Evolutionary conservation across 2,888 invertebrate genomes (phyloP).

Genomic region (Crepidodera aurea): DNA sequence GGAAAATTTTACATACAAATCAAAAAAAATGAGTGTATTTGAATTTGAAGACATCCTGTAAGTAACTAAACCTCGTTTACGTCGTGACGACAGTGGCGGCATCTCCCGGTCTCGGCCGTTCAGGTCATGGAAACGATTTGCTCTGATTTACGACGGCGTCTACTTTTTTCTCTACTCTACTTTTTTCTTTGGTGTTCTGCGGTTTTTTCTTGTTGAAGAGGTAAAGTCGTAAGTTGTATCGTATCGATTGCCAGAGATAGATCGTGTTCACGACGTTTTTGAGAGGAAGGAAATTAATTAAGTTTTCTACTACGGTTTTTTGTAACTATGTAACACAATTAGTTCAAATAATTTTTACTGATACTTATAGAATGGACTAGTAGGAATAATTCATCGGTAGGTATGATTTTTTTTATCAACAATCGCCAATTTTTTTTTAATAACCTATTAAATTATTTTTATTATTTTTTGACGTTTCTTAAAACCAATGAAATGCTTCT

Average conservation of each 20-base stretch:
- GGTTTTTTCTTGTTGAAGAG: conserved; percentile 8
- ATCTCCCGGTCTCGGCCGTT: conserved; percentile 40
- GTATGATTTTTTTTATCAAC: too few relatives aligned
- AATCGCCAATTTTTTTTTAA: too few relatives aligned
- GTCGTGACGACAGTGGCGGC: conserved; percentile 29
- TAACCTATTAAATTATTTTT: too few relatives aligned
- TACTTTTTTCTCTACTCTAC: background rate
- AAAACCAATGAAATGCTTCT: too few relatives aligned
- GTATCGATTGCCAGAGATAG: conserved; percentile 5
- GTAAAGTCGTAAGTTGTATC: conserved; percentile 16
- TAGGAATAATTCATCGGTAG: too few relatives aligned
- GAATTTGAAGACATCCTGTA: too few relatives aligned
- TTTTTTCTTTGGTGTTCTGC: background rate
- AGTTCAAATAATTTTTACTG: too few relatives aligned
- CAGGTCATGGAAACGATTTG: conserved; percentile 48
- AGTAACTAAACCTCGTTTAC: conserved; percentile 46
- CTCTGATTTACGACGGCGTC: conserved; percentile 33
- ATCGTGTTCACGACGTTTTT: conserved; percentile 12
- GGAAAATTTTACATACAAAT: too few relatives aligned
- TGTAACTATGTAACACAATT: too few relatives aligned
- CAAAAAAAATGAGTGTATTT: too few relatives aligned
- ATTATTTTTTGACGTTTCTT: too few relatives aligned
- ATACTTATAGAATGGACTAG: too few relatives aligned
- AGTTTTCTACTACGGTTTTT: background rate
- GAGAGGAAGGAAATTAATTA: conserved; percentile 10